Evolutionary conservation across 2,888 invertebrate species (phyloP), one percentile per base, ranked within the genome.

Genomic region (Harmothoe impar): DNA sequence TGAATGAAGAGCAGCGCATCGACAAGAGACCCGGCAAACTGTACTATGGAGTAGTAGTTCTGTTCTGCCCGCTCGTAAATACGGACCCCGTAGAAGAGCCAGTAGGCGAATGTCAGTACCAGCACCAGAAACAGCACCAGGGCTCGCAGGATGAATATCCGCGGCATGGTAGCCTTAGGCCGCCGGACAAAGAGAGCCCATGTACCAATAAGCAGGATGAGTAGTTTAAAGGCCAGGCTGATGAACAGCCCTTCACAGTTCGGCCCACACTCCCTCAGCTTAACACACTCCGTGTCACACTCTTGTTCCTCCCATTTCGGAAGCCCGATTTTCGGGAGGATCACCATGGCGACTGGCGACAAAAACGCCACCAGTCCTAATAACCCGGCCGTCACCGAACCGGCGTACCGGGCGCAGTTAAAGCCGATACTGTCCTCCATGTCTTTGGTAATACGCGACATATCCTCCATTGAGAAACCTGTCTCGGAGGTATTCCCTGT

Each of bases 51-150:
- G 95, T 98, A 98, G 95, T 98, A 99, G 23, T 90, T 90, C 17
- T 35, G 33, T 29, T 91, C 68, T 17, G 77, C 86, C 23, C 78
- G 89, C 90, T 96, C 96, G 91, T 96, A 94, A 81, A 97, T 96
- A 96, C 99, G 98, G 89, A 99, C 99, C 94, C 98, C 97, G 96
- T 99, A 99, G 96, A 99, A 99, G 29, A 99, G 96, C 99, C 99
- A 99, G 96, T 98, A 99, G 5, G 99, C 98, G 96, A 99, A 98
- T 92, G 98, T 98, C 95, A 99, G 98, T 23, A 99, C 97, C 72
- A 98, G 97, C 62, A 99, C 97, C 90, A 99, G 97, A 7, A 98
- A 97, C 91, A 99, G 96, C n/a, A 98, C 97, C 93, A 98, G 97
- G 0, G 98, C 98, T 94, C 99, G 97, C 95, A 98, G 98, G 86